Percentiles rank a stretch among this genome's conserved stretches.
These are phyloP conservation scores for Crocidura indochinensis DNA, from an alignment of 2,797 vertebrate species.

Conservation along the genomic window DNA sequence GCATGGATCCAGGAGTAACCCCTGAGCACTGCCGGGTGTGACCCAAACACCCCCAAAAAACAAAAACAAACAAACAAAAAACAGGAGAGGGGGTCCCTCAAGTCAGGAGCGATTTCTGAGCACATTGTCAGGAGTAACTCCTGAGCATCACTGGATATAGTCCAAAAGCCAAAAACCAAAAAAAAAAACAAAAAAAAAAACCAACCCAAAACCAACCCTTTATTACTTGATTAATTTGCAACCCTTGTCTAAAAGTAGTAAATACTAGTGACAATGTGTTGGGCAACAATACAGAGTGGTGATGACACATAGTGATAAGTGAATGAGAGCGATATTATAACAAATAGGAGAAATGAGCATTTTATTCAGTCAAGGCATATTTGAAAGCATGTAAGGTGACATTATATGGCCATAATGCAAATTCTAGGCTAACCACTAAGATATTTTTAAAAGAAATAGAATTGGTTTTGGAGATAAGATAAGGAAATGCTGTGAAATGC, in stretches of 20 bases:
- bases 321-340: not conserved
- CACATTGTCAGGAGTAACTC: too few species aligned
- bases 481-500: slow-evolving; percentile 10
- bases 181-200: too few species aligned
- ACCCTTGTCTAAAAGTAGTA: slow-evolving; percentile 40
- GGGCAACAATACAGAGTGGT: too few species aligned
- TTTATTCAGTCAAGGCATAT: not conserved
- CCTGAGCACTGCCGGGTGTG: too few species aligned
- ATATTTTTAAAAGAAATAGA: slow-evolving; percentile 5
- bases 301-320: not conserved
- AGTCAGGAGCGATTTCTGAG: too few species aligned
- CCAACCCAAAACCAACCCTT: too few species aligned
- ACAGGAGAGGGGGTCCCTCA: too few species aligned
- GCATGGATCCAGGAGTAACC: too few species aligned
- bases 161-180: too few species aligned
- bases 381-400: not conserved
- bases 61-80: too few species aligned
- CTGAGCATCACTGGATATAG: too few species aligned
- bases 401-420: slow-evolving; percentile 22
- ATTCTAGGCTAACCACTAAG: not conserved
- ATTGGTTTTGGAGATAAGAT: not conserved
- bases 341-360: not conserved
- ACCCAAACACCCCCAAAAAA: too few species aligned
- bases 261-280: not conserved
- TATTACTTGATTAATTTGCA: slow-evolving; percentile 45